These are phyloP conservation scores for Sphaeramia orbicularis DNA, from an alignment of 2,797 vertebrate species.

Conservation along the genomic window DNA sequence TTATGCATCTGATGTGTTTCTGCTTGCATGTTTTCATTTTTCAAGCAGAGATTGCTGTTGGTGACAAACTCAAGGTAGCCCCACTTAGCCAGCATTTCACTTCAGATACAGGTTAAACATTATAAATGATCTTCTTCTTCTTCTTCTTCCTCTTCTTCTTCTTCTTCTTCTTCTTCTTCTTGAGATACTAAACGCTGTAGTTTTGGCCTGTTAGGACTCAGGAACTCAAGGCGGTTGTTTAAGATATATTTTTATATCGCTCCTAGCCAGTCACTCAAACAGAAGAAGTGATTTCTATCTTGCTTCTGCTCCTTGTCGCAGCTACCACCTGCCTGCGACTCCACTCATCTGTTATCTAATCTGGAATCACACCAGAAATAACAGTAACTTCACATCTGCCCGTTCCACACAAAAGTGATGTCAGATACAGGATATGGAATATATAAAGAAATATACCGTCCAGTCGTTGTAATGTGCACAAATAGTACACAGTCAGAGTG, in stretches of 20 bases:
- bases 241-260: too few species aligned
- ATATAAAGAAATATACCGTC: background rate
- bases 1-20: background rate
- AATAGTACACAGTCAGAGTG: conserved; percentile 19
- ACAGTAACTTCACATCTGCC: background rate
- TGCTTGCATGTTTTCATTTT: background rate
- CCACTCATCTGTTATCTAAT: background rate
- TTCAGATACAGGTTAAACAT: background rate
- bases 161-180: background rate
- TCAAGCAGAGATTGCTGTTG: conserved; percentile 5
- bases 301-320: too few species aligned
- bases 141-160: background rate
- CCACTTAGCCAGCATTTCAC: conserved; percentile 4
- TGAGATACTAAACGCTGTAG: background rate
- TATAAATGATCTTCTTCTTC: background rate
- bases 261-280: too few species aligned
- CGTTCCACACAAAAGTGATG: background rate
- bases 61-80: conserved; percentile 8
- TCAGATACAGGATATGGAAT: background rate
- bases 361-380: background rate
- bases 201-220: background rate
- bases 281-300: too few species aligned
- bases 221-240: too few species aligned
- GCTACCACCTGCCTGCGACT: background rate
- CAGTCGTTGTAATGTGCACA: conserved; percentile 10